Evolutionary conservation across 2,797 vertebrate species (phyloP).

Genomic region (Selene dorsalis): DNA sequence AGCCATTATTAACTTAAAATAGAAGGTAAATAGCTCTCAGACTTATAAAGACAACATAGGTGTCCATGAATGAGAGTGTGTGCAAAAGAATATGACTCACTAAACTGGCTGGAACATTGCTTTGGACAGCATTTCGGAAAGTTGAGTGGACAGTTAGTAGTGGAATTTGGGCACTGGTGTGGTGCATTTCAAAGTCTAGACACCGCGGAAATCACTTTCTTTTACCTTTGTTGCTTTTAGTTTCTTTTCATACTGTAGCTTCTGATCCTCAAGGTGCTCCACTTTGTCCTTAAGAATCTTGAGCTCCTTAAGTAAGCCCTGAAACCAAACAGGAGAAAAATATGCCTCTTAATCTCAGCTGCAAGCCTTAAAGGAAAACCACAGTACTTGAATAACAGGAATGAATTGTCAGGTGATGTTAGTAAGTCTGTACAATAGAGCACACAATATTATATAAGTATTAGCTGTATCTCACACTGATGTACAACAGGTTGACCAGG

Average conservation of each 20-base stretch:
- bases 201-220: slow-evolving; percentile 12
- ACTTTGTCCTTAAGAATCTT: slow-evolving; percentile 92
- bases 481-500: background rate
- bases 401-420: background rate
- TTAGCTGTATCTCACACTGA: slow-evolving; percentile 29
- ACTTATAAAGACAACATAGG: slow-evolving; percentile 57
- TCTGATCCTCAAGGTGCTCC: slow-evolving; percentile 93
- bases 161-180: slow-evolving; percentile 63
- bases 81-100: slow-evolving; percentile 69
- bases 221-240: slow-evolving; percentile 95
- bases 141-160: slow-evolving; percentile 64
- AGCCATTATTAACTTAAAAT: slow-evolving; percentile 54
- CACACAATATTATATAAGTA: background rate
- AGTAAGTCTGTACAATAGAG: background rate
- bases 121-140: slow-evolving; percentile 75
- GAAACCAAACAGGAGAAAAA: slow-evolving; percentile 22
- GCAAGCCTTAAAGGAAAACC: background rate
- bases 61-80: slow-evolving; percentile 43
- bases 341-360: background rate
- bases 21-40: slow-evolving; percentile 22
- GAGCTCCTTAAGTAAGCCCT: slow-evolving; percentile 92
- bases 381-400: background rate
- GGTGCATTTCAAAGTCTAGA: slow-evolving; percentile 45
- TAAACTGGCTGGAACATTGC: slow-evolving; percentile 60
- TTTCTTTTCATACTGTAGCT: slow-evolving; percentile 92